Percentiles rank a stretch among this genome's conserved stretches.
phyloP scores from a whole-genome alignment of 2,888 invertebrate genomes.

The Gymnosoma rotundatum region DNA sequence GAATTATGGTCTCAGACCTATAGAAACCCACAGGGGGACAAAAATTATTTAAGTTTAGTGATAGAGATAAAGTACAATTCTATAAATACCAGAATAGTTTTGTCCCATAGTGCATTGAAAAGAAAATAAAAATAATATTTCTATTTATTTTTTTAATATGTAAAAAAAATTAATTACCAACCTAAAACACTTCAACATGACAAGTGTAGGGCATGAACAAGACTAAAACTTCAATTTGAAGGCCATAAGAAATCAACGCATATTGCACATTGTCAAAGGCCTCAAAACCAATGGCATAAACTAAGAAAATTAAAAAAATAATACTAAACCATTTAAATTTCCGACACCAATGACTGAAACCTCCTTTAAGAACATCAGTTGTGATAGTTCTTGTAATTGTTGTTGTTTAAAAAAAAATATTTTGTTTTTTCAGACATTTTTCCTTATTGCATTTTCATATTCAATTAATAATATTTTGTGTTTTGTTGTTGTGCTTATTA shows the following conservation, averaged over 20 bases:
- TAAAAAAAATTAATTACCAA: too few relatives aligned
- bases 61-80: too few relatives aligned
- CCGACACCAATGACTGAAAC: constrained; percentile 58
- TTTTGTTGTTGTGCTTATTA: constrained; percentile 4
- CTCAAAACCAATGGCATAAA: constrained; percentile 66
- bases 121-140: too few relatives aligned
- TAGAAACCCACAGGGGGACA: too few relatives aligned
- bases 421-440: constrained; percentile 49
- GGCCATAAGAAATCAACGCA: constrained; percentile 81
- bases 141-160: too few relatives aligned
- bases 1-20: too few relatives aligned
- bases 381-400: constrained; percentile 5
- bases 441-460: constrained; percentile 73
- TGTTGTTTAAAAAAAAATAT: constrained; percentile 4
- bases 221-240: constrained; percentile 76
- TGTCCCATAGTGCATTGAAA: too few relatives aligned
- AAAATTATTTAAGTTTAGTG: too few relatives aligned
- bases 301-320: constrained; percentile 25
- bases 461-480: constrained; percentile 71
- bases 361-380: constrained; percentile 41
- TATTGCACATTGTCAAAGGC: constrained; percentile 80
- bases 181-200: not conserved
- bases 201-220: constrained; percentile 24
- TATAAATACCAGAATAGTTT: too few relatives aligned
- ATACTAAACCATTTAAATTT: constrained; percentile 31